Evolutionary conservation across 2,113 vertebrate species (phyloP).

Genomic region (human (Homo sapiens)): GRCh38 chr1:161983001-161983500

Average conservation of each 20-base stretch:
- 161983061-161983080: neutral
- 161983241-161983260: slow-evolving; percentile 69
- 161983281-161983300: slow-evolving; percentile 41
- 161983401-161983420: neutral
- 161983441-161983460: slow-evolving; percentile 72
- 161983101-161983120: neutral
- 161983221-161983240: slow-evolving; percentile 56
- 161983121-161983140: neutral
- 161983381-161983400: neutral
- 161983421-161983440: slow-evolving; percentile 73
- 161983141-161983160: neutral
- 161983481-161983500: slow-evolving; percentile 85
- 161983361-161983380: neutral
- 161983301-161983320: neutral
- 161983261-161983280: neutral
- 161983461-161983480: slow-evolving; percentile 71
- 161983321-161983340: neutral
- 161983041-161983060: neutral
- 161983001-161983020: neutral
- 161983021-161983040: accelerated
- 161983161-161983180: neutral
- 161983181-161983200: neutral
- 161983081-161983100: no score
- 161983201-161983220: slow-evolving; percentile 57
- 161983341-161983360: neutral